Evolutionary conservation across 1,140 invertebrate species (phyloP), one percentile per base, ranked within the genome.

Genomic region (Drosophila suzukii): DNA sequence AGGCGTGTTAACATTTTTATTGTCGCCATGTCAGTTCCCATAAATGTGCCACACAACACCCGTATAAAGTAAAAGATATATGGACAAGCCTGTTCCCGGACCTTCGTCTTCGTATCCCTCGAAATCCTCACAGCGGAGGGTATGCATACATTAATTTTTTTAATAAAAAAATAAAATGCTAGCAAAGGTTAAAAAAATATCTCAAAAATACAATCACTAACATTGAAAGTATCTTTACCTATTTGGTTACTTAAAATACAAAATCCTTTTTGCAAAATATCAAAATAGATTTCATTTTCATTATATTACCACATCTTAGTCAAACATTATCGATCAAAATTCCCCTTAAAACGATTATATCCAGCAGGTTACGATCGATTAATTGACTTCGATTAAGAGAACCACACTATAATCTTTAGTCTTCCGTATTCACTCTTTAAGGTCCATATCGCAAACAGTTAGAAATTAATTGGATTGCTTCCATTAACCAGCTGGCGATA

Each of bases 1-100:
- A 76, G 83, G 83, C 76, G 84, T 83, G 79, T 88, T 86, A 66
- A 89, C 76, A 62, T 63, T 70, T 86, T 88, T 89, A 77, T 89
- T 83, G 62, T 79, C 83, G 72, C 75, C 75, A 59, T 66, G 57
- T 72, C 63, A 81, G 50, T 84, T 71, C 77, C 75, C 81, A 78
- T 73, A 74, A 60, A 76, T 83, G 58, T 56, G 65, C 55, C 44
- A 60, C 53, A 38, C 46, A 47, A 73, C 51, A 61, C 61, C 34
- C 66, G 49, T 43, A 68, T 57, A 53, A 63, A 49, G 30, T 56
- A 17, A 44, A 20, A 39, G 41, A 55, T 51, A 36, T 55, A 47
- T n/a, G 38, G 39, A 67, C 34, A 43, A 55, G 17, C 57, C 54
- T 30, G 43, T 63, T 27, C 24, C 34, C 10, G 11, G n/a, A 17